Evolutionary conservation across 2,888 invertebrate species (phyloP), one percentile per base, ranked within the genome.

Genomic region (Hyalella azteca): DNA sequence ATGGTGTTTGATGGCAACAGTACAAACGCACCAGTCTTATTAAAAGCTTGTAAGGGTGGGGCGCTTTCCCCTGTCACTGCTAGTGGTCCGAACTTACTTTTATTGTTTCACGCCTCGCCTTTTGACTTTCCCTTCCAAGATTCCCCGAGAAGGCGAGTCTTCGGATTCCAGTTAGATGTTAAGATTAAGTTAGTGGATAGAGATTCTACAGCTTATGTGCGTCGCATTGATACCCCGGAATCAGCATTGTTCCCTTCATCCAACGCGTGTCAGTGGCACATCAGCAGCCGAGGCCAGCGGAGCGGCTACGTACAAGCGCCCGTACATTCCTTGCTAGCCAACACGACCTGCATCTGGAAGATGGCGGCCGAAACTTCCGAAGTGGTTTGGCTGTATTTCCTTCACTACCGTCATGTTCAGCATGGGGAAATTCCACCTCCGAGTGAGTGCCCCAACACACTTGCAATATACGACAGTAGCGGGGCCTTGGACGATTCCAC

Each of bases 371-470:
- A 77, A 45, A 39, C 91, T 7, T 92, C 92, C 86, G 93, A 94
- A 88, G 92, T 93, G 81, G 93, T 94, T 39, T 94, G 94, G 94
- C 91, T 94, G 85, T 93, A 93, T 39, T 94, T 94, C 87, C 91
- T 93, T 86, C 94, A 94, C 88, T 94, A 94, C 87, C 93, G 83
- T 4, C 83, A 84, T 49, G 73, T 84, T 32, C 50, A 59, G 26
- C 83, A 84, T 76, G 9, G 48, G 22, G 83, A 84, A 77, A 84
- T 84, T 79, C 81, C 83, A 15, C 49, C 81, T 13, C 83, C 83
- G 7, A 73, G 78, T 36, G 75, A 80, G 19, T 84, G 83, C 48
- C 78, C 83, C 32, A 84, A 81, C 78, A 84, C 83, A 2, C 50
- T 84, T 32, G 77, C 80, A 50, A 84, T 84, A 40, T 78, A 75